Evolutionary conservation across 2,888 invertebrate species (phyloP).

Genomic region (Falcaria lacertinaria): DNA sequence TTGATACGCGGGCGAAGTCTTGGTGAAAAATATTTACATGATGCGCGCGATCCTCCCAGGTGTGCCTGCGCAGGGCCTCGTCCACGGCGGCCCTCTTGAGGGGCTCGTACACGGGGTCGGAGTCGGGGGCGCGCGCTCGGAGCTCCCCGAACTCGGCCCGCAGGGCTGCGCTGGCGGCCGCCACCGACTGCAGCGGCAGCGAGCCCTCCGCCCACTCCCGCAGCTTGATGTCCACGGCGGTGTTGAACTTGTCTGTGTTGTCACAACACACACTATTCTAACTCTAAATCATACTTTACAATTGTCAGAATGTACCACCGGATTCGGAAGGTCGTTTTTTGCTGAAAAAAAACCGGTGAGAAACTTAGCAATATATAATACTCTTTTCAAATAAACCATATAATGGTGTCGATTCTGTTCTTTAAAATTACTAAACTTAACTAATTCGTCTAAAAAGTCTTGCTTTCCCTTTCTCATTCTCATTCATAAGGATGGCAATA

Average conservation of each 20-base stretch:
- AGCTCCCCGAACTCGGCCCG: slow-evolving; percentile 54
- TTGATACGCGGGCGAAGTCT: not conserved
- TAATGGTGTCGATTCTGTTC: too few species aligned
- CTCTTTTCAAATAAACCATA: too few species aligned
- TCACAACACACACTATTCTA: not conserved
- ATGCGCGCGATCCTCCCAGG: slow-evolving; percentile 95
- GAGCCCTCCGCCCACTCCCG: slow-evolving; percentile 97
- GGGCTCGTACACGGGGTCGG: slow-evolving; percentile 94
- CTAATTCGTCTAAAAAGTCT: too few species aligned
- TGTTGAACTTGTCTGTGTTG: slow-evolving; percentile 87
- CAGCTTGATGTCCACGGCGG: slow-evolving; percentile 95
- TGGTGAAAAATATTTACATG: slow-evolving; percentile 40
- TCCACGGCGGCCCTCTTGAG: slow-evolving; percentile 93
- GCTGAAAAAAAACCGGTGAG: too few species aligned
- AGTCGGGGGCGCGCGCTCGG: slow-evolving; percentile 73
- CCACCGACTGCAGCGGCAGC: slow-evolving; percentile 85
- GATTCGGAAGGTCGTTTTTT: too few species aligned
- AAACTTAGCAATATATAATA: too few species aligned
- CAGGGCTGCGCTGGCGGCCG: slow-evolving; percentile 87
- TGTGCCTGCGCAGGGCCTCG: slow-evolving; percentile 91
- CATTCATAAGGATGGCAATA: too few species aligned
- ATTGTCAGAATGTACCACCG: too few species aligned
- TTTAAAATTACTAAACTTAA: too few species aligned
- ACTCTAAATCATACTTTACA: too few species aligned
- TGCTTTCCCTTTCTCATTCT: too few species aligned